Conservation (phyloP, 2,797 vertebrate species). For the Spinus pinus region DNA sequence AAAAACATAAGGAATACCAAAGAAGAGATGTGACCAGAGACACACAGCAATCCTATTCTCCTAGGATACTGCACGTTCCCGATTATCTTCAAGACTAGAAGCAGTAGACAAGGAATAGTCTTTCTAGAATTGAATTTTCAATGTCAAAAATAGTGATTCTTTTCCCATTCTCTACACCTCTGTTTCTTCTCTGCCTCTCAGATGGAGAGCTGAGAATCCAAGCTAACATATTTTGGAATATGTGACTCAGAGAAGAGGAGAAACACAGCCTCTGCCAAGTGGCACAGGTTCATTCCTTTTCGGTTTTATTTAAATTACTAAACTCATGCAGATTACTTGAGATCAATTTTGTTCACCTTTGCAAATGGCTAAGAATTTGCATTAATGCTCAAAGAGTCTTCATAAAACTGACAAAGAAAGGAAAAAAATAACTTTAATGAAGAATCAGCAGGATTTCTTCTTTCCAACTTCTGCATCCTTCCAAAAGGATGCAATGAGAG, state of each 20-base stretch:
- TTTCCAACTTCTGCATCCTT: not conserved
- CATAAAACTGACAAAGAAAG: not conserved
- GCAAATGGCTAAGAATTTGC: not conserved
- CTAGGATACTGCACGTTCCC: not conserved
- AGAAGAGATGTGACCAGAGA: not conserved
- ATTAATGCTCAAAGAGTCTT: not conserved
- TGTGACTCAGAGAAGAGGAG: not conserved
- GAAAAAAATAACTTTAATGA: not conserved
- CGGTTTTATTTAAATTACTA: not conserved
- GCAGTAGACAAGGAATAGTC: not conserved
- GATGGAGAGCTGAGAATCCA: not conserved
- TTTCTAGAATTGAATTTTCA: not conserved
- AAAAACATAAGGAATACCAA: fast-evolving
- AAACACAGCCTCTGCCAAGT: not conserved
- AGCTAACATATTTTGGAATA: not conserved
- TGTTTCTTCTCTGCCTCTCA: not conserved
- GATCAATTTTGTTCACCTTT: not conserved
- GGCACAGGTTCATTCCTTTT: not conserved
- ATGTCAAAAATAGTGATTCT: not conserved
- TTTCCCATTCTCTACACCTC: not conserved
- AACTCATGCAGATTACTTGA: not conserved
- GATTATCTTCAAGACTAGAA: not conserved
- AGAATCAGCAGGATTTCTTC: not conserved
- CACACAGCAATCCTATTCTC: not conserved
- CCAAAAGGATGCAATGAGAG: not conserved